Conservation (phyloP, 2,113 vertebrate species). For the Andinoacara biseriatus region DNA sequence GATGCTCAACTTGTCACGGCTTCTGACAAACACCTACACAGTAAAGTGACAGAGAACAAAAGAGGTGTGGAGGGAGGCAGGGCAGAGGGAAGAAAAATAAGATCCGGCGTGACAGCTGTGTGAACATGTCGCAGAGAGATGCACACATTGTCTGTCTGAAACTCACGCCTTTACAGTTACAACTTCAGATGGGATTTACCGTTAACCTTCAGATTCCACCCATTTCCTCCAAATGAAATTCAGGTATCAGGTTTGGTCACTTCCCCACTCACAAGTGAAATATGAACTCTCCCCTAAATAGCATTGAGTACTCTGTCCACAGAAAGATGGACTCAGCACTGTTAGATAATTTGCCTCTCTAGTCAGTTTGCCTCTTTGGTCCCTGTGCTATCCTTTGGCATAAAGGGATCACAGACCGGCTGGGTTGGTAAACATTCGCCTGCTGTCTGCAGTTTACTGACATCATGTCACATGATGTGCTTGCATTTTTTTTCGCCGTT, state of each 20-base stretch:
- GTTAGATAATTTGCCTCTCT: conserved; percentile 30
- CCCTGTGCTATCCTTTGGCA: conserved; percentile 29
- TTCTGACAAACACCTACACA: conserved; percentile 53
- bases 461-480: conserved; percentile 31
- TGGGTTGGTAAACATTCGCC: conserved; percentile 38
- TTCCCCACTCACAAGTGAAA: conserved; percentile 49
- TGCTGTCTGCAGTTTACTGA: conserved; percentile 50
- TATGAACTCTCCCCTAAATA: conserved; percentile 40
- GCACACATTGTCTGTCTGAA: conserved; percentile 14
- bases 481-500: neutral
- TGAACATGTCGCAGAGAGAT: neutral
- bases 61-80: conserved; percentile 5
- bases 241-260: conserved; percentile 39
- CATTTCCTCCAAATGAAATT: conserved; percentile 51
- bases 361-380: conserved; percentile 41
- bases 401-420: conserved; percentile 25
- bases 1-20: conserved; percentile 39
- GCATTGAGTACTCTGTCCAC: conserved; percentile 40
- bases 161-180: neutral
- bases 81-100: neutral
- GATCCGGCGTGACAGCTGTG: conserved; percentile 12
- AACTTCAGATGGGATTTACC: neutral
- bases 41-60: conserved; percentile 36
- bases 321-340: conserved; percentile 42
- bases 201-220: conserved; percentile 21